Evolutionary conservation across 2,888 invertebrate genomes (phyloP).

Genomic region (Mythimna vitellina): DNA sequence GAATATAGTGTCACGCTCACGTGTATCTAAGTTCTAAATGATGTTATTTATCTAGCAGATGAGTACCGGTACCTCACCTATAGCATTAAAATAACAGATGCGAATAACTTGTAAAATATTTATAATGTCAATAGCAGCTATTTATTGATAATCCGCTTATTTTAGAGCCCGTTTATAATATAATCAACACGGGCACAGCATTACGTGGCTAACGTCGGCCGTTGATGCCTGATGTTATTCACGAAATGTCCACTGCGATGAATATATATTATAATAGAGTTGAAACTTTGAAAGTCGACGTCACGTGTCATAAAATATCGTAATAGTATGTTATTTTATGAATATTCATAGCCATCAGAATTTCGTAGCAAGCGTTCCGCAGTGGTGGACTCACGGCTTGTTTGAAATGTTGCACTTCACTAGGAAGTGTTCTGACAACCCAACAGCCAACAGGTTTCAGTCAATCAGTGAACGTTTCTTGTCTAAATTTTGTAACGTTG

Average conservation of each 20-base stretch:
- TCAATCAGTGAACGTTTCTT: slow-evolving; percentile 58
- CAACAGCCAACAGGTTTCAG: slow-evolving; percentile 69
- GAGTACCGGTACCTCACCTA: neutral
- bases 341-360: slow-evolving; percentile 60
- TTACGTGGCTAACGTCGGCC: slow-evolving; percentile 21
- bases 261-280: slow-evolving; percentile 16
- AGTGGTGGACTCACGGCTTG: slow-evolving; percentile 65
- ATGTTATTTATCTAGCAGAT: slow-evolving; percentile 5
- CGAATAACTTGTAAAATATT: slow-evolving; percentile 21
- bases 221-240: slow-evolving; percentile 16
- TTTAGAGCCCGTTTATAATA: slow-evolving; percentile 45
- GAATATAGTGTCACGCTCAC: neutral
- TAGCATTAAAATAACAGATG: neutral
- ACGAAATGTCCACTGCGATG: slow-evolving; percentile 22
- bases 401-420: slow-evolving; percentile 70
- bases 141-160: slow-evolving; percentile 29
- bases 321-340: slow-evolving; percentile 49
- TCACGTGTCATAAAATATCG: slow-evolving; percentile 50
- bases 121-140: slow-evolving; percentile 26
- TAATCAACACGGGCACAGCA: slow-evolving; percentile 24
- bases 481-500: slow-evolving; percentile 68
- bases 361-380: slow-evolving; percentile 40
- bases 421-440: slow-evolving; percentile 66
- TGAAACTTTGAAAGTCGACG: slow-evolving; percentile 55
- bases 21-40: neutral